Conservation (phyloP, 2,113 vertebrate genomes). For the Sclerurus mexicanus region DNA sequence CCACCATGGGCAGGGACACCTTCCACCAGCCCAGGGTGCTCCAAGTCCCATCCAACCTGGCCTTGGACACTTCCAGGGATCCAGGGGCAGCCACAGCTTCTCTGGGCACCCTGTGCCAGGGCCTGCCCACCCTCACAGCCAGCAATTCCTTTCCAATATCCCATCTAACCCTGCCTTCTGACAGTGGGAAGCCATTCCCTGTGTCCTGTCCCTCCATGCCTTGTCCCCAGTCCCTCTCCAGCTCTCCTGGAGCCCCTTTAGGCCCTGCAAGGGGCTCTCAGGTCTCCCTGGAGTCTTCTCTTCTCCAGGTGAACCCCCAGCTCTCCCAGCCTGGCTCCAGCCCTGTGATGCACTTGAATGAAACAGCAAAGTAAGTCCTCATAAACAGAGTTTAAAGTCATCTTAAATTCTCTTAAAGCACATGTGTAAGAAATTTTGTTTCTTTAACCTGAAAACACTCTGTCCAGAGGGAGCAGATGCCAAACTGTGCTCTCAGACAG, state of each 20-base stretch:
- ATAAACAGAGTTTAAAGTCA: background rate
- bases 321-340: background rate
- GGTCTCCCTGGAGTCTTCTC: background rate
- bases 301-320: background rate
- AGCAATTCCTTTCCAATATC: background rate
- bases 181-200: background rate
- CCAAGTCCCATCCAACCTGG: background rate
- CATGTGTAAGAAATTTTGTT: background rate
- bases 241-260: background rate
- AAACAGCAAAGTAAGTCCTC: background rate
- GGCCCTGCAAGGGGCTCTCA: accelerated
- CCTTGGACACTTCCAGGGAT: background rate
- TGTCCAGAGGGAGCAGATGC: background rate
- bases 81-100: background rate
- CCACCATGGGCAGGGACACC: background rate
- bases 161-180: accelerated
- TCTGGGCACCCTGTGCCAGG: background rate
- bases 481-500: background rate
- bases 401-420: background rate
- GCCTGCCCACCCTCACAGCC: accelerated
- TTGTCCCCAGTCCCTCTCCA: background rate
- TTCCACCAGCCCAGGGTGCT: background rate
- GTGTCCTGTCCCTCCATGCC: too few species aligned
- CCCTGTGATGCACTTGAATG: background rate
- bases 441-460: background rate